Evolutionary conservation across 1,140 invertebrate species (phyloP).

Genomic region (Aphaenogaster floridana): DNA sequence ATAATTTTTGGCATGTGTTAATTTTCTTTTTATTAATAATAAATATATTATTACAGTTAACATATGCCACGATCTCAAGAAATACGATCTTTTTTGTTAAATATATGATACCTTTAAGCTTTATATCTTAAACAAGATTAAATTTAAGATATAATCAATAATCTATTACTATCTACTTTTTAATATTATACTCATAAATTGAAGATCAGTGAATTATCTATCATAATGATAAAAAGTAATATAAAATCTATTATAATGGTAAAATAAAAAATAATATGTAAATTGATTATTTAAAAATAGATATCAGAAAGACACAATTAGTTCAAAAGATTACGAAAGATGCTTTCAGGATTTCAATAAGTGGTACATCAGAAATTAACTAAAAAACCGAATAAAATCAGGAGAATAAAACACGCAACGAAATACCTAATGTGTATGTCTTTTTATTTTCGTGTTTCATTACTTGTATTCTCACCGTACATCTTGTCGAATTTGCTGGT

Average conservation of each 20-base stretch:
- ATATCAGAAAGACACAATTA: not conserved
- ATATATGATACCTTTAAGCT: too few relatives aligned
- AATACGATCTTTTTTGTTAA: too few relatives aligned
- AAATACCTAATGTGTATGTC: conserved; percentile 77
- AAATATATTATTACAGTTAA: too few relatives aligned
- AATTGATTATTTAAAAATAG: not conserved
- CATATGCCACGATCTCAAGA: too few relatives aligned
- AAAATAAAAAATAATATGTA: conserved; percentile 4
- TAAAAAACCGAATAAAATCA: not conserved
- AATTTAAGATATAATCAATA: too few relatives aligned
- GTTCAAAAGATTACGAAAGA: not conserved
- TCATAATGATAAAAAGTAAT: not conserved
- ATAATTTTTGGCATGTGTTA: too few relatives aligned
- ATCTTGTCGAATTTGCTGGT: conserved; percentile 71
- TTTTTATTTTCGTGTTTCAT: conserved; percentile 83
- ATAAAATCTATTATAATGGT: not conserved
- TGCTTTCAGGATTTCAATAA: not conserved
- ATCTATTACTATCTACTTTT: not conserved
- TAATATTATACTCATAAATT: not conserved
- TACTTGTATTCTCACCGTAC: conserved; percentile 79
- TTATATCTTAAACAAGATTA: too few relatives aligned
- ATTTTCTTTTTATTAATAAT: too few relatives aligned
- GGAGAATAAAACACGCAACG: conserved; percentile 13
- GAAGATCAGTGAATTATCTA: not conserved
- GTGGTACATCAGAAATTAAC: not conserved